Base-by-base conservation (phyloP, 1,140 invertebrate genomes). In the Cydia amplana region DNA sequence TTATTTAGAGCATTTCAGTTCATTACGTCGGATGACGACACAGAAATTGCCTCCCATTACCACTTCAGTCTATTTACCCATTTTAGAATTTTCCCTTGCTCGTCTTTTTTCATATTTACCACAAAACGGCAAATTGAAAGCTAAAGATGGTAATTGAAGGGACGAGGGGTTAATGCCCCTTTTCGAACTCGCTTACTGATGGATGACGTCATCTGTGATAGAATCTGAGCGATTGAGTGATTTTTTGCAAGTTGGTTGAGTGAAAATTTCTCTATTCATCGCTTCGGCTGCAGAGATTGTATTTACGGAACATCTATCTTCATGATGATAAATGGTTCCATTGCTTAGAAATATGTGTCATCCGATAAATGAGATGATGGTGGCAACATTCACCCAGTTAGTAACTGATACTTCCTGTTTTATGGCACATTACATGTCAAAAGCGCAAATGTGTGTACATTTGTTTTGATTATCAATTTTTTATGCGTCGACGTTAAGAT, bases 111-210 rank as follows among this genome's bases (percentile, higher is more conserved):
- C 81, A 82, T 84, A 80, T 79, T 78, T 77, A 82, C 83, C 81
- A 80, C 79, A 85, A 87, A 87, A 85, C 85, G 82, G 84, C 82
- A 89, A 92, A 92, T 92, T 91, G 88, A 91, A 90, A 90, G 85
- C 87, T 89, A 87, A 89, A 88, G 90, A 87, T 85, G 87, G 90
- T 91, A 91, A 91, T 91, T 91, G 84, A 85, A 83, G 80, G 86
- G 83, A 82, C 83, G 85, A 83, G 83, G 84, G 89, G 88, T 89
- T 89, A 89, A 91, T 87, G 87, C 83, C 81, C 84, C 83, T 81
- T 84, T 89, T 79, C 82, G 78, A 83, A 84, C 72, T 70, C 82
- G 63, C 73, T 72, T 81, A 63, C 74, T 91, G 89, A 91, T 87
- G 85, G 90, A 91, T 91, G 77, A 79, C 79, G 78, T 84, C 84